phyloP scores from a whole-genome alignment of 35 echinoderm and acorn worm genomes.

The Apostichopus parvimensis region DNA sequence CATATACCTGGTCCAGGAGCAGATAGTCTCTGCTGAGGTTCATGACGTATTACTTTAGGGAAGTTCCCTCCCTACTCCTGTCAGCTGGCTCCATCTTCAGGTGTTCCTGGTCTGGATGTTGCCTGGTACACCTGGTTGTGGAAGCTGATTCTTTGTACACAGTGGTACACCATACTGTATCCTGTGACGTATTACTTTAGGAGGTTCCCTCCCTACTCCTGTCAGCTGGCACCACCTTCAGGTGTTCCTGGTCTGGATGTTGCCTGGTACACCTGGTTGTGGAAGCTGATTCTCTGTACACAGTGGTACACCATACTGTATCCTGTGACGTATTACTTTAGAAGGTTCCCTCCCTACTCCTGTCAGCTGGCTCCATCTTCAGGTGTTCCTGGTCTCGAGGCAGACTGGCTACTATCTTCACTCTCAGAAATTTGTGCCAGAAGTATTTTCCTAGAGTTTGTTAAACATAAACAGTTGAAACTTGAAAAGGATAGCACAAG shows the following conservation, averaged over 20 bases:
- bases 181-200: too few species aligned
- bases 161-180: too few species aligned
- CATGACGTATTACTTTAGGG: too few species aligned
- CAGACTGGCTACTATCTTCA: background rate
- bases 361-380: background rate
- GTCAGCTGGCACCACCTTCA: background rate
- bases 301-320: too few species aligned
- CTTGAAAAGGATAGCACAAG: background rate
- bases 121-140: background rate
- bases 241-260: background rate
- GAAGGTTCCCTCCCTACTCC: too few species aligned
- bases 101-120: background rate
- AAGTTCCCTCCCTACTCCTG: background rate
- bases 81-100: background rate
- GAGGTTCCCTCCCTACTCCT: too few species aligned
- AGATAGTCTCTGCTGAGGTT: too few species aligned
- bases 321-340: too few species aligned
- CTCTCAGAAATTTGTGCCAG: constrained; percentile 23
- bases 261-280: background rate
- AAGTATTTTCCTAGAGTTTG: background rate
- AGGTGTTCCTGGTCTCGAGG: background rate
- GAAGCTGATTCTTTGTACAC: too few species aligned
- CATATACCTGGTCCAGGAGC: too few species aligned
- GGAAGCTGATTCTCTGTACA: too few species aligned
- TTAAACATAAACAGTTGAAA: background rate